phyloP scores from a whole-genome alignment of 35 echinoderm and acorn worm genomes.

The Lytechinus pictus region DNA sequence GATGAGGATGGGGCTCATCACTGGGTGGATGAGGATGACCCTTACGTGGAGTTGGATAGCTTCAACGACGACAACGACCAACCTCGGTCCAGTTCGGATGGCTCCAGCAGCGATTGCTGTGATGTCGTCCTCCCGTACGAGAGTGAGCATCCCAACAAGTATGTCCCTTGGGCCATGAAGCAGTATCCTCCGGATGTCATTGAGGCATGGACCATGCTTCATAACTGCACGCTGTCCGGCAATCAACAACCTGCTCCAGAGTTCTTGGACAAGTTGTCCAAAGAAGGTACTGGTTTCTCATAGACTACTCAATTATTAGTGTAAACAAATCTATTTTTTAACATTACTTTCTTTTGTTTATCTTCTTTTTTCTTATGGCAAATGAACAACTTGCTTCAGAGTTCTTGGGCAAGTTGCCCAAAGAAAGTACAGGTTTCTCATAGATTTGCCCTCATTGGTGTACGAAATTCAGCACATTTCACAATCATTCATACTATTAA shows the following conservation, averaged over 20 bases:
- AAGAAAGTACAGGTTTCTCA: too few species aligned
- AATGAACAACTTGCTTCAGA: too few species aligned
- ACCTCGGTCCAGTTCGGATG: neutral
- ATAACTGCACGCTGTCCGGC: neutral
- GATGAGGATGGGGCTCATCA: neutral
- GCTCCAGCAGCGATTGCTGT: neutral
- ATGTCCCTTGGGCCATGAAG: slow-evolving; percentile 24
- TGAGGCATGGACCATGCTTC: slow-evolving; percentile 25
- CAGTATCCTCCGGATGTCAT: neutral
- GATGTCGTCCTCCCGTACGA: neutral
- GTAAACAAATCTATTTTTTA: too few species aligned
- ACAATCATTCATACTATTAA: too few species aligned
- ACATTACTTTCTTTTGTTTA: too few species aligned
- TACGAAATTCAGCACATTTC: too few species aligned
- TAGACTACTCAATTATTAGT: too few species aligned
- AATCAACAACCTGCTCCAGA: neutral
- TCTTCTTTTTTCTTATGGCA: too few species aligned
- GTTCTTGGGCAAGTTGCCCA: too few species aligned
- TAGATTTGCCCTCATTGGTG: too few species aligned
- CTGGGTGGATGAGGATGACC: neutral
- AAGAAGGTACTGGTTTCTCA: neutral
- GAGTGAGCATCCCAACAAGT: neutral
- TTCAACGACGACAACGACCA: neutral
- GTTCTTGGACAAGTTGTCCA: slow-evolving; percentile 4
- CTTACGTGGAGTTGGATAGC: neutral